Conservation (phyloP, 2,113 vertebrate genomes). For the Orycteropus afer region DNA sequence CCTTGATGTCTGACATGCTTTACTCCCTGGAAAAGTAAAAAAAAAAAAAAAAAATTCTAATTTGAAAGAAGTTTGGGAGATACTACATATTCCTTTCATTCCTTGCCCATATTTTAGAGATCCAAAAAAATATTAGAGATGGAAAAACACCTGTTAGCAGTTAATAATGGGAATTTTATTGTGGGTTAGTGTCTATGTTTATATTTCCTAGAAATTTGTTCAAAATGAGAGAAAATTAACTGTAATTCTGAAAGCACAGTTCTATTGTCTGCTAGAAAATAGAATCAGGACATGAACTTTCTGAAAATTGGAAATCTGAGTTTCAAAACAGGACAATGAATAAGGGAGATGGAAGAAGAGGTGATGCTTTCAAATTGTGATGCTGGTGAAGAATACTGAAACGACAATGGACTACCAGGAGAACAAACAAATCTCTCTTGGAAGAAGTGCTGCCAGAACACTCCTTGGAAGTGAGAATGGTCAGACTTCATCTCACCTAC, state of each 20-base stretch:
- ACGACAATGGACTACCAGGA: too few species aligned
- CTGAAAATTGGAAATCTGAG: not conserved
- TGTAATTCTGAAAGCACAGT: not conserved
- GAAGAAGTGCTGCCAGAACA: too few species aligned
- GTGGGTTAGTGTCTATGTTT: not conserved
- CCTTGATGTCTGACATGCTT: not conserved
- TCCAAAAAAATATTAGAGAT: not conserved
- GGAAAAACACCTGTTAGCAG: not conserved
- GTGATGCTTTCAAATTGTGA: too few species aligned
- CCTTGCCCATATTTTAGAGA: not conserved
- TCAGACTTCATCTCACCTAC: too few species aligned
- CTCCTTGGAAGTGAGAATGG: too few species aligned
- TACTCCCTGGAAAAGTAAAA: not conserved
- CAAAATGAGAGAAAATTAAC: not conserved
- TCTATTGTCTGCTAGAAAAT: not conserved
- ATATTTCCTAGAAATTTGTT: not conserved
- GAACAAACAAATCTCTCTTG: too few species aligned
- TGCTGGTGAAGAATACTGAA: too few species aligned
- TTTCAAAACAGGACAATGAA: too few species aligned
- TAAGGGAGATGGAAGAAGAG: too few species aligned
- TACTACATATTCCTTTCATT: accelerated
- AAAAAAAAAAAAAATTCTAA: not conserved
- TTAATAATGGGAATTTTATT: not conserved
- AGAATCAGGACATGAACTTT: not conserved
- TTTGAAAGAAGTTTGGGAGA: not conserved